Evolutionary conservation across 2,113 vertebrate species (phyloP).

Genomic region (Blennius ocellaris): DNA sequence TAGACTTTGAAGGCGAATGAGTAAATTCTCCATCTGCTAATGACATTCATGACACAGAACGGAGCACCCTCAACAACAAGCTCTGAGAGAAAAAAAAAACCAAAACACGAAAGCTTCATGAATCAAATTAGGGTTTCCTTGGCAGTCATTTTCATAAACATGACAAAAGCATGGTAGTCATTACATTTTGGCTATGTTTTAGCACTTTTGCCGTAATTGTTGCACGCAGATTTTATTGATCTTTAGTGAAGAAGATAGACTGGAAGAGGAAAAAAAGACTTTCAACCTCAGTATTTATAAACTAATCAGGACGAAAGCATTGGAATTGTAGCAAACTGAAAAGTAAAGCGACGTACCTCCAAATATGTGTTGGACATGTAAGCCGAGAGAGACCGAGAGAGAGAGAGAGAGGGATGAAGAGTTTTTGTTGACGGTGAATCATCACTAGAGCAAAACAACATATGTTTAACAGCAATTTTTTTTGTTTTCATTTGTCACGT

Average conservation of each 20-base stretch:
- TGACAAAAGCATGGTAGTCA: constrained; percentile 60
- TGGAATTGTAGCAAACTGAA: not conserved
- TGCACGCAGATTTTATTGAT: constrained; percentile 50
- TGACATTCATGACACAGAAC: constrained; percentile 46
- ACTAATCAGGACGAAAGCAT: not conserved
- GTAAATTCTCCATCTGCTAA: constrained; percentile 57
- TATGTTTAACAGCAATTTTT: no score
- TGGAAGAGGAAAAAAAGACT: not conserved
- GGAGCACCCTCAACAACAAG: constrained; percentile 47
- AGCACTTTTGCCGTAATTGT: constrained; percentile 27
- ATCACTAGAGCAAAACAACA: no score
- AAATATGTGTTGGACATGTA: no score
- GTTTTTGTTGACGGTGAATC: no score
- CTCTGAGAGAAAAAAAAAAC: not conserved
- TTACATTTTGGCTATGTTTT: constrained; percentile 57
- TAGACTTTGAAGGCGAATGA: constrained; percentile 38
- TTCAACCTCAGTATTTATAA: not conserved
- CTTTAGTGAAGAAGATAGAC: constrained; percentile 35
- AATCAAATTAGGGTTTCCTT: constrained; percentile 54
- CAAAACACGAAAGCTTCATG: constrained; percentile 21
- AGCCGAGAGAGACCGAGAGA: no score
- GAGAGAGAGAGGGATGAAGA: no score
- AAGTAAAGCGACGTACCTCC: not conserved
- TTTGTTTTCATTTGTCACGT: no score
- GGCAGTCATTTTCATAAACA: constrained; percentile 53